These are phyloP conservation scores for Sebastes itinus DNA, from an alignment of 2,797 vertebrate species.

Conservation along the genomic window DNA sequence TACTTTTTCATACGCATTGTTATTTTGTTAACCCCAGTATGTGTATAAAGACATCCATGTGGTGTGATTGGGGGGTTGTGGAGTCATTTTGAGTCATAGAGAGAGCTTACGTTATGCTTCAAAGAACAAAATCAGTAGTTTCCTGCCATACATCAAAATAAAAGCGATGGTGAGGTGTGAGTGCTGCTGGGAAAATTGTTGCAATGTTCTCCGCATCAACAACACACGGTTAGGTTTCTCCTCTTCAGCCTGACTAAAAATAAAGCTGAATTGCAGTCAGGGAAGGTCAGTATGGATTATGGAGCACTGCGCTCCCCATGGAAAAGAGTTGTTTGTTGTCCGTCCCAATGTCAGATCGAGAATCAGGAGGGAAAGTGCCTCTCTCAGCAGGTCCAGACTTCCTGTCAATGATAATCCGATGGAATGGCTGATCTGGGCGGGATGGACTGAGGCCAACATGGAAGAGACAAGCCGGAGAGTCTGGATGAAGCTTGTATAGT, in stretches of 20 bases:
- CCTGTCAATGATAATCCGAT: constrained; percentile 80
- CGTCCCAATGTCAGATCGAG: constrained; percentile 79
- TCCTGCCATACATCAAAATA: constrained; percentile 26
- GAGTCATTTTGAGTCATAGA: constrained; percentile 2
- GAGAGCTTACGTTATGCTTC: constrained; percentile 17
- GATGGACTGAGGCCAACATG: constrained; percentile 52
- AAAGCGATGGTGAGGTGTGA: constrained; percentile 14
- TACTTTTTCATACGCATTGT: neutral
- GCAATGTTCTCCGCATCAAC: constrained; percentile 37
- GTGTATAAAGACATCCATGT: neutral
- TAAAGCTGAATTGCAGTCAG: constrained; percentile 78
- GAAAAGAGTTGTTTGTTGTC: constrained; percentile 82
- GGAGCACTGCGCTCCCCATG: constrained; percentile 66
- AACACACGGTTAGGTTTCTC: constrained; percentile 43
- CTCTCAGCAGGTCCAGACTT: constrained; percentile 79
- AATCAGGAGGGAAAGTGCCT: constrained; percentile 76
- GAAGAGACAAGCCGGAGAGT: constrained; percentile 41
- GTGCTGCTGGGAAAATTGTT: constrained; percentile 51
- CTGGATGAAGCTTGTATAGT: constrained; percentile 38
- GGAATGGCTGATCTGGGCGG: constrained; percentile 67
- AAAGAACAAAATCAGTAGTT: constrained; percentile 26
- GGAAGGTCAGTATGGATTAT: constrained; percentile 83
- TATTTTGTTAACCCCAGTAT: neutral
- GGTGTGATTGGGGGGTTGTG: neutral
- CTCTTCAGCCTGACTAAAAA: constrained; percentile 73